Conservation (phyloP, 2,888 invertebrate genomes). For the Drosophila histrio region DNA sequence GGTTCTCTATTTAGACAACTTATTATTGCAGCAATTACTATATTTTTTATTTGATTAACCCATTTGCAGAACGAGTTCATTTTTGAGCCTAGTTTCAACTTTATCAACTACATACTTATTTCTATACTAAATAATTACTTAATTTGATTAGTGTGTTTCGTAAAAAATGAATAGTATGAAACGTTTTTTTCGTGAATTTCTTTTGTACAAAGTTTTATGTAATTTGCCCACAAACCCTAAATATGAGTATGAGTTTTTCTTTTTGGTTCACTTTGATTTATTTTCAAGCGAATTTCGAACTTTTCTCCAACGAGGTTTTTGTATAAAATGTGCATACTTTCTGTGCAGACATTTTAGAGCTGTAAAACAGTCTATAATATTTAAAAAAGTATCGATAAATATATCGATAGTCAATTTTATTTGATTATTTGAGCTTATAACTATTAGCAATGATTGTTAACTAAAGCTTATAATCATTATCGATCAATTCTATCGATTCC, state of each 20-base stretch:
- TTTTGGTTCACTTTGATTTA: conserved; percentile 22
- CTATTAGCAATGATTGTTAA: neutral
- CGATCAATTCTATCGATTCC: conserved; percentile 3
- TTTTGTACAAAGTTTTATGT: conserved; percentile 50
- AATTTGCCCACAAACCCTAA: conserved; percentile 4
- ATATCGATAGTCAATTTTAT: neutral
- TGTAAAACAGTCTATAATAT: conserved; percentile 24
- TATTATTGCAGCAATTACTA: conserved; percentile 36
- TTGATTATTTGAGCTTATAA: neutral
- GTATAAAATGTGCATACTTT: conserved; percentile 34
- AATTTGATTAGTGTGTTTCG: conserved; percentile 31
- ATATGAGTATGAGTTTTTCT: conserved; percentile 15
- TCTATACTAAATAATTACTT: conserved; percentile 53
- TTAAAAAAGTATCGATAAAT: neutral
- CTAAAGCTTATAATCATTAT: neutral
- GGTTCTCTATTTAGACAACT: conserved; percentile 80
- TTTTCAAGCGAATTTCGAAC: conserved; percentile 34
- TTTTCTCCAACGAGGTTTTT: conserved; percentile 12
- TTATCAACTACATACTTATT: conserved; percentile 34
- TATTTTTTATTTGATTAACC: conserved; percentile 39
- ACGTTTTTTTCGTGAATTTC: conserved; percentile 82
- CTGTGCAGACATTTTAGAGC: too few species aligned
- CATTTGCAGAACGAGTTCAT: conserved; percentile 32
- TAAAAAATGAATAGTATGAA: conserved; percentile 60
- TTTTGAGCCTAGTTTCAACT: conserved; percentile 44